Conservation (phyloP, 2,797 vertebrate species). For the Phyllotis vaccarum region DNA sequence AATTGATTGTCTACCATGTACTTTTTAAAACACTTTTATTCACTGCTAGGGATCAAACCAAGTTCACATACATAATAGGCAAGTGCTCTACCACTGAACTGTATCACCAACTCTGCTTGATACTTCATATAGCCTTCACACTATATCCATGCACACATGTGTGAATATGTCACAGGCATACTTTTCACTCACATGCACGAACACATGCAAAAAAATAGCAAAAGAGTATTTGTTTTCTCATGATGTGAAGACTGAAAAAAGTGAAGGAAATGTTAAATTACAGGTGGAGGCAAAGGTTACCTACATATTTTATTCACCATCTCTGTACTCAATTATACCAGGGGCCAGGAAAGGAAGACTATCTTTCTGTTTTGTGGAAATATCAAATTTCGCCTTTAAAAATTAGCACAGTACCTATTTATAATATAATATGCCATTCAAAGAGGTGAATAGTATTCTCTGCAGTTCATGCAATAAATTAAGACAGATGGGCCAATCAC, state of each 20-base stretch:
- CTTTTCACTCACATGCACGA: neutral
- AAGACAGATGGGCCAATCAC: constrained; percentile 69
- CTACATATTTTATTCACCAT: neutral
- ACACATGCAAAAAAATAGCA: neutral
- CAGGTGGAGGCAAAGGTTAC: neutral
- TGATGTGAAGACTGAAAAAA: neutral
- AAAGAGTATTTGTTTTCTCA: neutral
- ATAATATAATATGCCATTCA: constrained; percentile 48
- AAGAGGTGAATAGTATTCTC: constrained; percentile 31
- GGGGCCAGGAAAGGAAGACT: neutral
- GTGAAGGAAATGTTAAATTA: neutral
- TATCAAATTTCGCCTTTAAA: constrained; percentile 61
- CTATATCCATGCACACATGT: too few relatives aligned
- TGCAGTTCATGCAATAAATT: constrained; percentile 78
- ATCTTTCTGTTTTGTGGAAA: neutral
- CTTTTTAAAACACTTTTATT: neutral
- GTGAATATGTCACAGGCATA: neutral
- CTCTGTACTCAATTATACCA: neutral
- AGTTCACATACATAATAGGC: neutral
- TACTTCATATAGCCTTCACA: neutral
- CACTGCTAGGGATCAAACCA: neutral
- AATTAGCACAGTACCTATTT: constrained; percentile 8
- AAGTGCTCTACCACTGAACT: neutral
- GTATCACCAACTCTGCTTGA: neutral
- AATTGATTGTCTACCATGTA: neutral